Base-by-base conservation (phyloP, 1,140 invertebrate genomes). In the Gryllus bimaculatus region DNA sequence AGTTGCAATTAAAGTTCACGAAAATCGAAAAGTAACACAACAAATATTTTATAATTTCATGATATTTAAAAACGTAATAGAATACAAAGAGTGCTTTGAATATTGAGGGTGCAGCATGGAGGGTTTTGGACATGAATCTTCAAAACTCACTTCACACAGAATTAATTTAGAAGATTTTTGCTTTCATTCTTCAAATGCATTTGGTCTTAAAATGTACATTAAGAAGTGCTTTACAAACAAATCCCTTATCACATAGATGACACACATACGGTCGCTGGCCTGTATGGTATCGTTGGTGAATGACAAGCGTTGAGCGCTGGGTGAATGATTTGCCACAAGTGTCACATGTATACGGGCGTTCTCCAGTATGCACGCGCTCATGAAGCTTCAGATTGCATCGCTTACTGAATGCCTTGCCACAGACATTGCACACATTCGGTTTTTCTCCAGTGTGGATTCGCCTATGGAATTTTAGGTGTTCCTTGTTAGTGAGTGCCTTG, bases 291-390 rank as follows among this genome's bases (percentile, higher is more conserved):
- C 82, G 18, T 80, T 78, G 78, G 77, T 82, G 81, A 12, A 80
- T 81, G 49, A 80, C 78, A 75, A 82, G 78, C 3, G 78, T 73
- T 4, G 81, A 81, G 8, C 78, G 73, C 79, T 82, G 81, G 10
- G 80, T 76, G 77, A 82, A 82, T n/a, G 74, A n/a, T 80, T 77
- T 82, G 8, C 75, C 79, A 78, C 82, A 83, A 77, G 84, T 83
- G 8, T 81, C 82, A 78, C 83, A 83, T 8, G 75, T 74, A 83
- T 85, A 48, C 1, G 92, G 92, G 78, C 92, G 90, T 81, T 93
- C 92, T 0, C 92, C 92, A 0, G 92, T 89, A 82, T 92, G 91
- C 66, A 88, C 89, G 79, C 90, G 84, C 77, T 90, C 86, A 81
- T 92, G 91, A 0, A 91, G 91, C 26, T 88, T 88, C 6, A 92